A percentile compares a stretch with the other conserved stretches of the same genome.
These are phyloP conservation scores for Stigmatopora argus DNA, from an alignment of 2,113 vertebrate species.

Conservation along the genomic window DNA sequence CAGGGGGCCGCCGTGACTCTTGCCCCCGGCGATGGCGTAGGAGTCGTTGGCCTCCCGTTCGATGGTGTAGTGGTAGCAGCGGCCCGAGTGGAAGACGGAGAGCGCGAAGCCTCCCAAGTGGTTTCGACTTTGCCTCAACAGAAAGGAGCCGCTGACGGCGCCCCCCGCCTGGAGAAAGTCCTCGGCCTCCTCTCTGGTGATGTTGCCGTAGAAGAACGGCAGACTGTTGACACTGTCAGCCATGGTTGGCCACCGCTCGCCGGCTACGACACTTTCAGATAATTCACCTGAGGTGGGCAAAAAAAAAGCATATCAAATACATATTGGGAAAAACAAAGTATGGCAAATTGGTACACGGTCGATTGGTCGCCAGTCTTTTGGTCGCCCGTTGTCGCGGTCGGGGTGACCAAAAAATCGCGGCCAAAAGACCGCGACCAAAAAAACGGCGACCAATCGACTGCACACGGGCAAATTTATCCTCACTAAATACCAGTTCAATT, in stretches of 20 bases:
- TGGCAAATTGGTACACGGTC: too few relatives aligned
- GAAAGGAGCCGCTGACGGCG: conserved; percentile 75
- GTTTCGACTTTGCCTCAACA: conserved; percentile 90
- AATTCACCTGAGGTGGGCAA: conserved; percentile 11
- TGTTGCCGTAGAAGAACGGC: conserved; percentile 90
- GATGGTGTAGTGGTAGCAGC: conserved; percentile 91
- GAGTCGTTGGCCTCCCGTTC: conserved; percentile 82
- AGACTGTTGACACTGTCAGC: conserved; percentile 74
- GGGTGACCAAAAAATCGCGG: too few relatives aligned
- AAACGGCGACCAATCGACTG: too few relatives aligned
- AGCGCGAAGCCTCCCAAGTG: conserved; percentile 89
- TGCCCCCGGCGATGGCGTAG: conserved; percentile 86
- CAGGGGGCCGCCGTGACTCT: conserved; percentile 75
- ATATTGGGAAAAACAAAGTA: background rate
- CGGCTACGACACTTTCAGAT: conserved; percentile 10
- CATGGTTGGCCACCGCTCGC: conserved; percentile 12
- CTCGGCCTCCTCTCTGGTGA: conserved; percentile 91
- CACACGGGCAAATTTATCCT: too few relatives aligned
- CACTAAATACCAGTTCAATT: background rate
- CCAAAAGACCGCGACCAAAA: too few relatives aligned
- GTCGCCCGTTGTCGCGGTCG: too few relatives aligned
- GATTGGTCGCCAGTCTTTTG: too few relatives aligned
- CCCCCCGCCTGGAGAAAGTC: conserved; percentile 79
- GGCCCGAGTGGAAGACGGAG: conserved; percentile 73
- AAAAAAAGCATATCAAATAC: conserved; percentile 7